phyloP scores from a whole-genome alignment of 2,888 invertebrate genomes.

The Mimumesa dahlbomi region DNA sequence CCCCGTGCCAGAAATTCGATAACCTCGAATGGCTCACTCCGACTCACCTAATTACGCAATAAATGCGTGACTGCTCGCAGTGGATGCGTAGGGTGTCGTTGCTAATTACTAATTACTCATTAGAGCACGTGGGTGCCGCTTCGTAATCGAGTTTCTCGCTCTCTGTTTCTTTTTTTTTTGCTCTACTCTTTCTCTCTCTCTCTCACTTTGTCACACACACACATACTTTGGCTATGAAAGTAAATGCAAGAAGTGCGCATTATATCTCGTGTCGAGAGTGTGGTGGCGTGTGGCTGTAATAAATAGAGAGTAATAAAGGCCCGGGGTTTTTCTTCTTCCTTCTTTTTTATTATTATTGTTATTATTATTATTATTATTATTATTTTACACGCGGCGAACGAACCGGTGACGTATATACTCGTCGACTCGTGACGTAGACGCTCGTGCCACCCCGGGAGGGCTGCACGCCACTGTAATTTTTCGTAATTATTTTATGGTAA shows the following conservation, averaged over 20 bases:
- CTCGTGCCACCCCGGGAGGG: constrained; percentile 13
- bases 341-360: too few relatives aligned
- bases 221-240: background rate
- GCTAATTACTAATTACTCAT: constrained; percentile 71
- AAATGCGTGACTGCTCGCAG: constrained; percentile 58
- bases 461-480: constrained; percentile 50
- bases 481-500: constrained; percentile 61
- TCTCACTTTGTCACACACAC: constrained; percentile 5
- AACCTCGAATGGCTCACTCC: constrained; percentile 59
- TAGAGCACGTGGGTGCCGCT: constrained; percentile 56
- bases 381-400: constrained; percentile 24
- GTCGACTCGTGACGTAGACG: constrained; percentile 34
- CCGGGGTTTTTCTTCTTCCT: too few relatives aligned
- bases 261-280: constrained; percentile 42
- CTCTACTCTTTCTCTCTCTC: background rate
- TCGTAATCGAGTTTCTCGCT: background rate
- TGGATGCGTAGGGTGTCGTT: constrained; percentile 55
- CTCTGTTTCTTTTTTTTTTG: background rate
- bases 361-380: too few relatives aligned
- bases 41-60: constrained; percentile 67
- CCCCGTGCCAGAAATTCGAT: constrained; percentile 52
- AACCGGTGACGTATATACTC: constrained; percentile 37
- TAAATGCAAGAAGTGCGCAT: constrained; percentile 47
- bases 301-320: constrained; percentile 37
- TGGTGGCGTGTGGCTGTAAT: constrained; percentile 14